Conservation (phyloP, 2,888 invertebrate genomes). For the Diachrysia chrysitis region DNA sequence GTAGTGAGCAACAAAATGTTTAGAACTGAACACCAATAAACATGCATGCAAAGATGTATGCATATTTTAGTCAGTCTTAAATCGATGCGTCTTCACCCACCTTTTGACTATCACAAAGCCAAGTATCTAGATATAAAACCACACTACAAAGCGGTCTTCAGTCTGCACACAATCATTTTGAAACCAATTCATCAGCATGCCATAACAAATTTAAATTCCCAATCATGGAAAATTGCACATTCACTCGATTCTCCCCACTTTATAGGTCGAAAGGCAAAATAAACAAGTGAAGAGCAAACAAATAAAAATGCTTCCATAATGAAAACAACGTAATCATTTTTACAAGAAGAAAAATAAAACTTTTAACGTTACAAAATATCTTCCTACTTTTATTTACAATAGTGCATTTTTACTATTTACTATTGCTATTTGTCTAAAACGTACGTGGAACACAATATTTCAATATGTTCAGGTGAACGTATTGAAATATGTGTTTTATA, state of each 20-base stretch:
- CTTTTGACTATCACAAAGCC: conserved; percentile 4
- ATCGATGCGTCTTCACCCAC: not conserved
- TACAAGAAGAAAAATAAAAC: conserved; percentile 51
- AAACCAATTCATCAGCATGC: conserved; percentile 74
- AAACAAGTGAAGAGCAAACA: conserved; percentile 68
- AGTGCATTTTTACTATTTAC: conserved; percentile 19
- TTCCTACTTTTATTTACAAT: conserved; percentile 11
- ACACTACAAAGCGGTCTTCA: conserved; percentile 29
- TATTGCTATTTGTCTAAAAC: conserved; percentile 33
- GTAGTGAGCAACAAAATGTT: too few relatives aligned
- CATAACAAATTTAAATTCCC: conserved; percentile 75
- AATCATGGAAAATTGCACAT: conserved; percentile 78
- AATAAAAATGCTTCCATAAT: conserved; percentile 64
- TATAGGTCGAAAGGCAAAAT: conserved; percentile 67
- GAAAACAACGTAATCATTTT: conserved; percentile 67
- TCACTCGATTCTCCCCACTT: conserved; percentile 69
- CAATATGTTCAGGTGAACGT: conserved; percentile 47
- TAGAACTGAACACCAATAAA: too few relatives aligned
- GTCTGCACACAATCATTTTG: conserved; percentile 62
- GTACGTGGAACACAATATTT: conserved; percentile 21
- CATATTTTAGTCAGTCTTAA: too few relatives aligned
- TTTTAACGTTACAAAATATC: conserved; percentile 15
- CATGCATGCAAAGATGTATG: too few relatives aligned
- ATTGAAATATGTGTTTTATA: conserved; percentile 51
- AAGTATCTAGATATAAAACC: conserved; percentile 16